Conservation (phyloP, 2,797 vertebrate genomes). For the Rachycentron canadum region DNA sequence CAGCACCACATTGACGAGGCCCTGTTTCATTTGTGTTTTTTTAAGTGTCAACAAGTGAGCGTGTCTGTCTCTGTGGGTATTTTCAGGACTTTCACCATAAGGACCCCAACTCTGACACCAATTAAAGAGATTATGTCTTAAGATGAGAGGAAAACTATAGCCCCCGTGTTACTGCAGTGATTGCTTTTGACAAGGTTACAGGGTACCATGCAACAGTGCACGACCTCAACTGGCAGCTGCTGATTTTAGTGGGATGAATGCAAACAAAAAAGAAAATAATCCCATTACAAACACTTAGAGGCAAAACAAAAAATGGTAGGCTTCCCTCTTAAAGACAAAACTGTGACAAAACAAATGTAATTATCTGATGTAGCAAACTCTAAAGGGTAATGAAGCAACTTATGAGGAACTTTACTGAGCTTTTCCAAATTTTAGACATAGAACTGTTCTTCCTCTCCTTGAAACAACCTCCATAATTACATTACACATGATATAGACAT, state of each 20-base stretch:
- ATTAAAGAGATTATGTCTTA: slow-evolving; percentile 99
- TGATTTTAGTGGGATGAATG: slow-evolving; percentile 40
- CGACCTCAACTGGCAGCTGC: slow-evolving; percentile 84
- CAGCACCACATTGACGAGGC: slow-evolving; percentile 85
- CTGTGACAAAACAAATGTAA: not conserved
- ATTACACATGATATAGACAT: not conserved
- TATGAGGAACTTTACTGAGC: not conserved
- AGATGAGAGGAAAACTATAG: slow-evolving; percentile 90
- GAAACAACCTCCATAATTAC: not conserved
- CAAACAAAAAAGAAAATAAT: slow-evolving; percentile 48
- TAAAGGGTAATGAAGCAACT: not conserved
- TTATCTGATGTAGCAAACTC: not conserved
- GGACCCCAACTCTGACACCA: slow-evolving; percentile 91
- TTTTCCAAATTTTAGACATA: not conserved
- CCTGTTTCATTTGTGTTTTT: slow-evolving; percentile 85
- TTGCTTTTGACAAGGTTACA: slow-evolving; percentile 93
- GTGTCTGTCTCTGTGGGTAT: slow-evolving; percentile 90
- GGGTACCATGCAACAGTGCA: slow-evolving; percentile 85
- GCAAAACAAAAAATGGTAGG: not conserved
- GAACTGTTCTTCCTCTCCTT: not conserved
- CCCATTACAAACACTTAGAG: slow-evolving; percentile 19
- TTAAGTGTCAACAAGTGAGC: slow-evolving; percentile 90
- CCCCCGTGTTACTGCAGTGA: slow-evolving; percentile 86
- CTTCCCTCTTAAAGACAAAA: not conserved
- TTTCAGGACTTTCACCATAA: slow-evolving; percentile 90